Conservation (phyloP, 2,113 vertebrate species). For the Peromyscus maniculatus region DNA sequence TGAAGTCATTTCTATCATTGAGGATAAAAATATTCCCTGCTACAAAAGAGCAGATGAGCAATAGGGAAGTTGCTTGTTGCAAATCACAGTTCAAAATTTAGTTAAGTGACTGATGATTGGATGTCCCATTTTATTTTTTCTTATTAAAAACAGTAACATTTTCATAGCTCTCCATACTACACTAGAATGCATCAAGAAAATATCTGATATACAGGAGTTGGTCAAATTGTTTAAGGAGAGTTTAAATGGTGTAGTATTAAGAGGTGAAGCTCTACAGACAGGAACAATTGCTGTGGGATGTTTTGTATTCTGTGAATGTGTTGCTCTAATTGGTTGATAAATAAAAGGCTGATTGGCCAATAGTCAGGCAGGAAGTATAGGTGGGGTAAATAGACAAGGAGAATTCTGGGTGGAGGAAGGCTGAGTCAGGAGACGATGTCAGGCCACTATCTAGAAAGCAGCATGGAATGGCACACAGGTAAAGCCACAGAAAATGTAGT, state of each 20-base stretch:
- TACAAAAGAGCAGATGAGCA: neutral
- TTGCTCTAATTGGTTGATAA: too few relatives aligned
- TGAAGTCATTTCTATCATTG: neutral
- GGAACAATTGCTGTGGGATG: neutral
- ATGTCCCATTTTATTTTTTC: neutral
- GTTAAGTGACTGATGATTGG: neutral
- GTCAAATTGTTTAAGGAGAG: neutral
- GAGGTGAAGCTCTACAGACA: neutral
- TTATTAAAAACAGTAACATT: neutral
- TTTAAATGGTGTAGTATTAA: neutral
- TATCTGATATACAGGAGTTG: neutral
- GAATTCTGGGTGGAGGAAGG: too few relatives aligned
- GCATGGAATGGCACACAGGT: too few relatives aligned
- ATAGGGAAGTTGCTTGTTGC: neutral
- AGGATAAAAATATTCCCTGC: neutral
- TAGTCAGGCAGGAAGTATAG: too few relatives aligned
- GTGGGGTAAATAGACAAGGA: too few relatives aligned
- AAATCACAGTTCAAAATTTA: neutral
- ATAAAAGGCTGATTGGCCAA: too few relatives aligned
- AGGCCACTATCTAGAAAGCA: too few relatives aligned
- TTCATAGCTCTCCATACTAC: neutral
- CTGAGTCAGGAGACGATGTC: too few relatives aligned
- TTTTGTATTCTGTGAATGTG: too few relatives aligned
- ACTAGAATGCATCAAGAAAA: neutral
- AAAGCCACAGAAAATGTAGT: too few relatives aligned